Evolutionary conservation across 2,888 invertebrate species (phyloP).

Genomic region (Blera fallax): DNA sequence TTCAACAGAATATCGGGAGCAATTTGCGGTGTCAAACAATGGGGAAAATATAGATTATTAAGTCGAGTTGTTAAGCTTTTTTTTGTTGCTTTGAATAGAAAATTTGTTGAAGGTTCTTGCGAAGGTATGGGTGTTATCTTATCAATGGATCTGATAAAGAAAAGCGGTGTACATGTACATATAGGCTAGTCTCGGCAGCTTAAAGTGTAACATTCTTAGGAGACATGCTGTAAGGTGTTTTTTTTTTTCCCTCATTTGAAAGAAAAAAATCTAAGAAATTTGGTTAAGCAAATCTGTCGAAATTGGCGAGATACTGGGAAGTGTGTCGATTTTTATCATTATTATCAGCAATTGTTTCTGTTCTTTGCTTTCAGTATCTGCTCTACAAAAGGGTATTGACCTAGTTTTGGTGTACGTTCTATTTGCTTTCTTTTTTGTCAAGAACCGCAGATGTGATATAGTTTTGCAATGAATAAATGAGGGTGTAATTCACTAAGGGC

Average conservation of each 20-base stretch:
- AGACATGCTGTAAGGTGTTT: neutral
- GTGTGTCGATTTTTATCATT: neutral
- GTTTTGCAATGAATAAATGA: no score
- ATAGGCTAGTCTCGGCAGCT: neutral
- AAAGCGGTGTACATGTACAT: neutral
- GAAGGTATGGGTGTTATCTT: constrained; percentile 42
- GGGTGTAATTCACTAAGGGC: no score
- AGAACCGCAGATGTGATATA: no score
- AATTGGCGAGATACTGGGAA: neutral
- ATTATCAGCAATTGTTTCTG: neutral
- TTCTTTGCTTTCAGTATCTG: neutral
- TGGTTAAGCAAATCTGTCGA: neutral
- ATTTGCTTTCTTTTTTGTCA: no score
- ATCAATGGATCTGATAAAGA: constrained; percentile 60
- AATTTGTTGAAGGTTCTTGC: constrained; percentile 47
- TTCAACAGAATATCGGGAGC: neutral
- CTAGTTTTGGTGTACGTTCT: neutral
- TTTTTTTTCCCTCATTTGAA: neutral
- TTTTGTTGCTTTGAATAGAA: neutral
- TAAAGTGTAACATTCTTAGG: neutral
- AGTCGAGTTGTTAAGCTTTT: neutral
- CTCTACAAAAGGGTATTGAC: neutral
- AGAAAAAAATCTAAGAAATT: neutral
- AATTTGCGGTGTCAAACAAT: constrained; percentile 20
- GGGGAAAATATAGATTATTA: constrained; percentile 14